A percentile compares a stretch with the other conserved stretches of the same genome.
Conservation (phyloP, 2,113 vertebrate species). For the Psilopogon haemacephalus region DNA sequence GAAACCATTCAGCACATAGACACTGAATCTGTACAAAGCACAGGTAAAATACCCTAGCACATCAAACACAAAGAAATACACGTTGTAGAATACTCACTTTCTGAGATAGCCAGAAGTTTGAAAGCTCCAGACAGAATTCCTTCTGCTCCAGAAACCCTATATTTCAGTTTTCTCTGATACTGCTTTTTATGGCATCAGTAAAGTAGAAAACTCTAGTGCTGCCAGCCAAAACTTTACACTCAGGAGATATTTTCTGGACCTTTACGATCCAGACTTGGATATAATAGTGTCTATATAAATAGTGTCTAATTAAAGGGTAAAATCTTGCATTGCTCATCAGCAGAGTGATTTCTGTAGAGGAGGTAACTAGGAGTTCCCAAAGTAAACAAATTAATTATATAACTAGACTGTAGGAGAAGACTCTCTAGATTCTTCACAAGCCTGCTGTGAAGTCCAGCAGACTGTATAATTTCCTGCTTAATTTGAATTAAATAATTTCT, state of each 20-base stretch:
- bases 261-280: neutral
- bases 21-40: neutral
- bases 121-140: neutral
- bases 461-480: neutral
- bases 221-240: neutral
- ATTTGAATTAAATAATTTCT: neutral
- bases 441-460: neutral
- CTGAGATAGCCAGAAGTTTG: neutral
- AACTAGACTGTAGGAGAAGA: neutral
- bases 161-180: too few species aligned
- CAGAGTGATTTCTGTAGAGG: neutral
- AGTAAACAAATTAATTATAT: neutral
- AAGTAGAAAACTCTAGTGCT: neutral
- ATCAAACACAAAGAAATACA: neutral
- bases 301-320: accelerated
- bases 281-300: neutral
- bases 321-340: neutral
- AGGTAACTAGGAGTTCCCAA: neutral
- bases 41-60: neutral
- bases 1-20: neutral
- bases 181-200: too few species aligned
- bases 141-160: accelerated
- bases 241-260: neutral
- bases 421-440: neutral
- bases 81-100: neutral